Conservation (phyloP, 2,888 invertebrate genomes). For the Dolichomitus sp. region DNA sequence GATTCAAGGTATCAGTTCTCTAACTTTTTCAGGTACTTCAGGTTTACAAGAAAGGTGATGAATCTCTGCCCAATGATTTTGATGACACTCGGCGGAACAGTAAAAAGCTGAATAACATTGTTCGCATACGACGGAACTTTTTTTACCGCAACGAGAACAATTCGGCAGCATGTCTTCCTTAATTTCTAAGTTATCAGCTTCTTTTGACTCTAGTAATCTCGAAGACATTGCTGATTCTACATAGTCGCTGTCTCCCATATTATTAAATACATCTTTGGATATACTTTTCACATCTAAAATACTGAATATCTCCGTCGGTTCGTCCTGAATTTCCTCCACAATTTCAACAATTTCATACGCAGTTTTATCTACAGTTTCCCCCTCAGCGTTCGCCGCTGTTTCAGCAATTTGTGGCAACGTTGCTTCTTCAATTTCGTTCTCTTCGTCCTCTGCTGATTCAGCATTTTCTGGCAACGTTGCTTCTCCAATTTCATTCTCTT, state of each 20-base stretch:
- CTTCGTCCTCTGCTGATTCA: background rate
- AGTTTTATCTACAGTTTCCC: background rate
- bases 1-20: background rate
- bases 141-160: constrained; percentile 70
- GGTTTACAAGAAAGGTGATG: constrained; percentile 72
- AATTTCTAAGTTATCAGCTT: background rate
- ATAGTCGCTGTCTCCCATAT: background rate
- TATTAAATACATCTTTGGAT: constrained; percentile 63
- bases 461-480: background rate
- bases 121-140: constrained; percentile 70
- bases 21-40: background rate
- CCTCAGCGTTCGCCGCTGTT: background rate
- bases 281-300: constrained; percentile 65
- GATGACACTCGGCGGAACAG: constrained; percentile 71
- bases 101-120: constrained; percentile 73
- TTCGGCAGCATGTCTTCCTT: background rate
- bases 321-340: background rate
- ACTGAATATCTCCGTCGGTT: constrained; percentile 27
- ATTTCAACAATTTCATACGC: background rate
- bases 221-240: no score
- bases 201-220: background rate
- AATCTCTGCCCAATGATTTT: constrained; percentile 68
- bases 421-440: background rate
- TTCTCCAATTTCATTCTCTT: background rate
- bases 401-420: background rate